Base-by-base conservation (phyloP, 2,888 invertebrate species). In the Cheilosia impressa region DNA sequence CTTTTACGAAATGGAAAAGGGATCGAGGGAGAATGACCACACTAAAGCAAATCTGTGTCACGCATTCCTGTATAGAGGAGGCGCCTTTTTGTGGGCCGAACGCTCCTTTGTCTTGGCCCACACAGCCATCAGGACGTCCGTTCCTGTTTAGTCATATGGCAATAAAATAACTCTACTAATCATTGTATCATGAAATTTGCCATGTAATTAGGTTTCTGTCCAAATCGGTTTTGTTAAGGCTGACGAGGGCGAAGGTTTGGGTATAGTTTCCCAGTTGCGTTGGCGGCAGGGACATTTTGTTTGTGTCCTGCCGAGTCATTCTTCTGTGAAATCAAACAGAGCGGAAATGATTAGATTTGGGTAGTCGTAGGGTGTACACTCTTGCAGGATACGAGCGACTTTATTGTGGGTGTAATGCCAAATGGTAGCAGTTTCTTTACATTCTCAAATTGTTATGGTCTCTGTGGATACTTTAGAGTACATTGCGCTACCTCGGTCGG, bases 131-230 rank as follows among this genome's bases (percentile, higher is more conserved):
- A 43, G 22, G 60, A 68, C 50, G 57, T 57, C 50, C 57, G 22
- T 43, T 75, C 34, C 63, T 81, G 63, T 69, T 63, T 52, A 75
- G 68, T 52, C 81, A 81, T 68, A 57, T 52, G 68, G 34, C 69
- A 75, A 68, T 50, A 69, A 57, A 75, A 77, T 72, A 50, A 78
- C 77, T 82, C 58, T 24, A 62, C 72, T 77, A 83, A 78, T 78
- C 72, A 53, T 72, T 82, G 62, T 77, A 62, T 58, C 68, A 68
- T 73, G 72, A 83, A 73, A 78, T 78, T 72, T 73, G 72, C 66
- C 78, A 63, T 83, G 72, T 83, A 83, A 83, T 83, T 78, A 83
- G 78, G 72, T 83, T 83, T 72, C 45, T 68, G 69, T 76, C 69
- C 24, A 55, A 76, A 63, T 65, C 27, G 52, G 55, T 58, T 62